Conservation (phyloP, 2,888 invertebrate species). For the Onthophagus sagittarius region DNA sequence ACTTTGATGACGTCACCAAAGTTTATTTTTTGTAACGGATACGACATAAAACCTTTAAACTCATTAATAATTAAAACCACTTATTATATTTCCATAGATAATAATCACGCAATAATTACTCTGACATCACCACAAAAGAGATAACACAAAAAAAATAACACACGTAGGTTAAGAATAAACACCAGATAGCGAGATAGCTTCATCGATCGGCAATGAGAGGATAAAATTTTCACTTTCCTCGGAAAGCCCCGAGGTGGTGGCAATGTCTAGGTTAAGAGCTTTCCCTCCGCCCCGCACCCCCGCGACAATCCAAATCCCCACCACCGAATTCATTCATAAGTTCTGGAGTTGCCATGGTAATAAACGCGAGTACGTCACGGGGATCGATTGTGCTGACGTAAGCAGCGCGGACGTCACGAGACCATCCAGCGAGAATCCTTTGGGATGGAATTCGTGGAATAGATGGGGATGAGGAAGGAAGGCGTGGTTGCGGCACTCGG, state of each 20-base stretch:
- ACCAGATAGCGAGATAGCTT: no score
- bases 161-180: no score
- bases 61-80: no score
- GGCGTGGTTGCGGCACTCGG: neutral
- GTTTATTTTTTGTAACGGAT: no score
- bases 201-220: neutral
- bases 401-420: neutral
- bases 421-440: neutral
- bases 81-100: no score
- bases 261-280: neutral
- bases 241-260: neutral
- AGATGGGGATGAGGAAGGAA: neutral
- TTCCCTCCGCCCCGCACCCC: neutral
- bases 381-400: neutral
- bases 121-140: no score
- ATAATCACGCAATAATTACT: no score
- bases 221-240: neutral
- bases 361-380: neutral
- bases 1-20: no score
- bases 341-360: neutral
- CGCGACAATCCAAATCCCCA: neutral
- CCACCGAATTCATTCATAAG: neutral
- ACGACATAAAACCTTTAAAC: no score
- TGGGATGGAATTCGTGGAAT: neutral
- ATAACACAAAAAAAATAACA: no score